Evolutionary conservation across 2,888 invertebrate species (phyloP).

Genomic region (Macaria notata): DNA sequence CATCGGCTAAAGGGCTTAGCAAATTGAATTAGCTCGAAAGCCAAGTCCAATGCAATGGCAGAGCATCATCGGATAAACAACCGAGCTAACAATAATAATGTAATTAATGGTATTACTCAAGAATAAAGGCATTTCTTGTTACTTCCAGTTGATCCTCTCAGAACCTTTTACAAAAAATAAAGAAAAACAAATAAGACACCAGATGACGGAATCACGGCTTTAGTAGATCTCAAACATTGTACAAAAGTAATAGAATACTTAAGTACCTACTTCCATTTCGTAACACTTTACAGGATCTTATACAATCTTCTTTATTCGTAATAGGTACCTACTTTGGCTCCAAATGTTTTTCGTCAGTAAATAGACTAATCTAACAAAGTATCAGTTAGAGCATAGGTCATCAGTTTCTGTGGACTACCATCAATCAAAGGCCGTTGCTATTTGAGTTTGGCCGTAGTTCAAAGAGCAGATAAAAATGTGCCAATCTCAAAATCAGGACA

Average conservation of each 20-base stretch:
- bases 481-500: conserved; percentile 74
- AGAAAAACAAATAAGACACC: not conserved
- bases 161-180: not conserved
- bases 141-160: conserved; percentile 5
- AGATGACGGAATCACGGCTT: not conserved
- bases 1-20: conserved; percentile 51
- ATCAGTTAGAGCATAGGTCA: conserved; percentile 20
- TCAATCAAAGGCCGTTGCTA: conserved; percentile 52
- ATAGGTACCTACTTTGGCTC: no score
- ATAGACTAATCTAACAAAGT: not conserved
- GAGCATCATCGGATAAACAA: conserved; percentile 52
- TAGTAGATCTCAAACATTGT: not conserved
- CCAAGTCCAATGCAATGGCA: conserved; percentile 51
- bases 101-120: conserved; percentile 8
- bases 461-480: conserved; percentile 74
- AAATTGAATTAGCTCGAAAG: conserved; percentile 65
- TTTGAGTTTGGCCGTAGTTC: conserved; percentile 57
- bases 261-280: no score
- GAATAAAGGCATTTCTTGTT: not conserved
- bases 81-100: conserved; percentile 8
- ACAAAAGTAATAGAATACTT: not conserved
- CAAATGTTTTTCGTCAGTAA: no score
- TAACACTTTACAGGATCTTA: no score
- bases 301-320: no score
- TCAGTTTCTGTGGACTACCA: conserved; percentile 29